Evolutionary conservation across 2,888 invertebrate species (phyloP).

Genomic region (Pycnomerus fuliginosus): DNA sequence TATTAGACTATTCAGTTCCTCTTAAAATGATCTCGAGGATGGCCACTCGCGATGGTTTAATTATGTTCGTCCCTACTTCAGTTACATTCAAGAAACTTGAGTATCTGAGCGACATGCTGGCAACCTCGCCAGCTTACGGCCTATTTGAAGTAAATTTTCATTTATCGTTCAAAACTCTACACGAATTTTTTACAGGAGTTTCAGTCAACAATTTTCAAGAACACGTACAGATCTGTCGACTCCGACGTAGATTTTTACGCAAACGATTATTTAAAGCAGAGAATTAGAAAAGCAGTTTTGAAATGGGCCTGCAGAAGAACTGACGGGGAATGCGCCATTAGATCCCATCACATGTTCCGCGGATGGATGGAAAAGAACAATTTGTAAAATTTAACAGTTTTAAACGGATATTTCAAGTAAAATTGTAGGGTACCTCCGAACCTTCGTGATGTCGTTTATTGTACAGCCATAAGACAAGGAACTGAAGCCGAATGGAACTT

Average conservation of each 20-base stretch:
- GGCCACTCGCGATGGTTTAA: conserved; percentile 50
- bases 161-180: too few relatives aligned
- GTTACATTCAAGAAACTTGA: conserved; percentile 59
- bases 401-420: conserved; percentile 2
- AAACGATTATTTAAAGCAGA: conserved; percentile 54
- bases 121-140: conserved; percentile 60
- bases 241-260: conserved; percentile 54
- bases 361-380: conserved; percentile 52
- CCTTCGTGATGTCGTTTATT: conserved; percentile 63
- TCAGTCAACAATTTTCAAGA: conserved; percentile 53
- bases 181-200: too few relatives aligned
- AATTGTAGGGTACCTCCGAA: conserved; percentile 61
- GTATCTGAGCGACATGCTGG: conserved; percentile 60
- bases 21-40: conserved; percentile 57
- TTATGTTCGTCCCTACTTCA: conserved; percentile 61
- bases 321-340: conserved; percentile 55
- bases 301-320: conserved; percentile 59
- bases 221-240: conserved; percentile 55
- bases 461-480: conserved; percentile 64
- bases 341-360: conserved; percentile 54
- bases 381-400: conserved; percentile 45
- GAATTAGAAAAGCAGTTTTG: conserved; percentile 58
- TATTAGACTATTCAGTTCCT: conserved; percentile 60
- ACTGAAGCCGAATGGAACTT: conserved; percentile 68
- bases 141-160: too few relatives aligned